These are phyloP conservation scores for Trogon melanurus DNA, from an alignment of 2,113 vertebrate genomes.

Conservation along the genomic window DNA sequence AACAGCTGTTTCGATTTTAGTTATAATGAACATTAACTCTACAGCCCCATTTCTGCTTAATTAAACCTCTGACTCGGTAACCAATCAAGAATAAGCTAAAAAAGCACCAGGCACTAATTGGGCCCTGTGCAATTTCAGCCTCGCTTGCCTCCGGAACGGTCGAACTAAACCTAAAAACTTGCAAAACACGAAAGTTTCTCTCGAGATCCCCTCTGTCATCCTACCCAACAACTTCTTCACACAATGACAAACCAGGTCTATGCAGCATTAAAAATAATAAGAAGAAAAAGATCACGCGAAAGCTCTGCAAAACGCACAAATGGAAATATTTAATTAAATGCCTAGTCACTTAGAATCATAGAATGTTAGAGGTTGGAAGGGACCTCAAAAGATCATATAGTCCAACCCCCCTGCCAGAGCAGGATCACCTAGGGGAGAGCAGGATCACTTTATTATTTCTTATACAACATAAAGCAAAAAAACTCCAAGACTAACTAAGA, in stretches of 20 bases:
- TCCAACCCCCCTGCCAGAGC: no score
- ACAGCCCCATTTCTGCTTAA: constrained; percentile 55
- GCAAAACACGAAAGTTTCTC: not conserved
- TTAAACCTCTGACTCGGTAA: constrained; percentile 57
- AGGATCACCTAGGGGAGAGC: no score
- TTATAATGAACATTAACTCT: constrained; percentile 61
- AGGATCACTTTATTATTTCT: not conserved
- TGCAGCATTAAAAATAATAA: not conserved
- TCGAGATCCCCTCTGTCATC: not conserved
- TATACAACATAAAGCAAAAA: accelerated
- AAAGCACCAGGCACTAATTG: constrained; percentile 37
- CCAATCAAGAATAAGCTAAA: constrained; percentile 13
- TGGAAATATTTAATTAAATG: not conserved
- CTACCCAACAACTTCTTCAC: not conserved
- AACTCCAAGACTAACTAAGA: not conserved
- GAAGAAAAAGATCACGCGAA: accelerated
- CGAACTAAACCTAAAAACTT: not conserved
- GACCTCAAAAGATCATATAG: no score
- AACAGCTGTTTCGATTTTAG: constrained; percentile 62
- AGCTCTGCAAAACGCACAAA: not conserved
- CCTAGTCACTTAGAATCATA: not conserved
- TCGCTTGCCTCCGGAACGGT: not conserved
- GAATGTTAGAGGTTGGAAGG: no score
- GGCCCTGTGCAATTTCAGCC: constrained; percentile 40
- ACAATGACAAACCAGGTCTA: not conserved